Percentiles rank a stretch among this genome's conserved stretches.
phyloP scores from a whole-genome alignment of 1,140 invertebrate species.

The Meteorus sp. region DNA sequence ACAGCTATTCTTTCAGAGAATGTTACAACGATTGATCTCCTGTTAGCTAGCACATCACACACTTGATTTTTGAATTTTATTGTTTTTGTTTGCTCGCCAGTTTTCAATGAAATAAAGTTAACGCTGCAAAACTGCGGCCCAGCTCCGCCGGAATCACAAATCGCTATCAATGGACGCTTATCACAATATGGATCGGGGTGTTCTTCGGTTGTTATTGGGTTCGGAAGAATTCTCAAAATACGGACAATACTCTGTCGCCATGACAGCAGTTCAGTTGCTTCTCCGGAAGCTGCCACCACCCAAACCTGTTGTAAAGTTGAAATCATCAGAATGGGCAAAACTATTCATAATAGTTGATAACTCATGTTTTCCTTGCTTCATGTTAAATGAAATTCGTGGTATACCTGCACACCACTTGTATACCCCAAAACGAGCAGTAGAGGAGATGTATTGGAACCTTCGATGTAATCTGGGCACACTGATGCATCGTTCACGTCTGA shows the following conservation, averaged over 20 bases:
- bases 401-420: constrained; percentile 78
- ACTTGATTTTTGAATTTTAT: constrained; percentile 92
- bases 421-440: constrained; percentile 86
- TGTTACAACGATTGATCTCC: constrained; percentile 79
- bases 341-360: no score
- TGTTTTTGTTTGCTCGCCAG: constrained; percentile 84
- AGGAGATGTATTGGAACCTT: constrained; percentile 69
- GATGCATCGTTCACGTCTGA: constrained; percentile 79
- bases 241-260: constrained; percentile 86
- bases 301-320: constrained; percentile 63
- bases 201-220: constrained; percentile 66
- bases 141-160: constrained; percentile 82
- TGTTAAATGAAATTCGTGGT: constrained; percentile 24
- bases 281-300: constrained; percentile 79
- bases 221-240: constrained; percentile 79
- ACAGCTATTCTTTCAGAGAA: constrained; percentile 89
- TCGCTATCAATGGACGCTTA: constrained; percentile 83
- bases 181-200: constrained; percentile 67
- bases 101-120: constrained; percentile 86
- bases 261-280: constrained; percentile 89
- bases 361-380: no score
- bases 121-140: constrained; percentile 84
- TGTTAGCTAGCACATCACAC: constrained; percentile 83
- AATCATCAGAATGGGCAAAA: not conserved
- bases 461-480: constrained; percentile 71